A percentile compares a stretch with the other conserved stretches of the same genome.
Conservation (phyloP, 2,113 vertebrate genomes). For the Oreocharis arfaki region DNA sequence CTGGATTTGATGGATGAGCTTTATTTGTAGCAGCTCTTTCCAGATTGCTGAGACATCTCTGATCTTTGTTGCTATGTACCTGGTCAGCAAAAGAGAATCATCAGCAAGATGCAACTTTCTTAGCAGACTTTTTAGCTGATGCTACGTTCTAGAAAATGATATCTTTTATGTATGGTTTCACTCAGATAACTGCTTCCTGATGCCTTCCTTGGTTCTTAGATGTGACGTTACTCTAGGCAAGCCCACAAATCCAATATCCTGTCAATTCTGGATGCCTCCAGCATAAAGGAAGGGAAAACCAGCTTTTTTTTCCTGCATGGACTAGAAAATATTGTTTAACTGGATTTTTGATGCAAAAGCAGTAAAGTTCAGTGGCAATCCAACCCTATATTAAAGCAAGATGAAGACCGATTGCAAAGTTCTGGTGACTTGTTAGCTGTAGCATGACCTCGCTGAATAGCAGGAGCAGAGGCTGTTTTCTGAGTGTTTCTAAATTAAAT, state of each 20-base stretch:
- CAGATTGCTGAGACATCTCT: neutral
- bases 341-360: slow-evolving; percentile 16
- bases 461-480: neutral
- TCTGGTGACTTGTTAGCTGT: neutral
- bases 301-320: neutral
- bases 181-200: slow-evolving; percentile 36
- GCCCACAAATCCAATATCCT: slow-evolving; percentile 49
- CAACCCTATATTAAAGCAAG: neutral
- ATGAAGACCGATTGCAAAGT: neutral
- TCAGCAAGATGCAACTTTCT: neutral
- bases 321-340: neutral
- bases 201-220: neutral
- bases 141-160: neutral
- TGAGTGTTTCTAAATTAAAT: neutral
- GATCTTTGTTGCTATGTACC: neutral
- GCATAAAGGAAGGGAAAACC: slow-evolving; percentile 23
- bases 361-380: neutral
- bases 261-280: slow-evolving; percentile 22
- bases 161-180: slow-evolving; percentile 19
- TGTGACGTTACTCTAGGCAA: slow-evolving; percentile 3
- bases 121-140: slow-evolving; percentile 5
- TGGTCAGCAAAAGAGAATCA: neutral
- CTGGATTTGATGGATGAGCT: neutral
- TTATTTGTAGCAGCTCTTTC: neutral
- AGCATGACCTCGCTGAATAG: neutral